phyloP scores from a whole-genome alignment of 2,797 vertebrate genomes.

The Semaprochilodus insignis region DNA sequence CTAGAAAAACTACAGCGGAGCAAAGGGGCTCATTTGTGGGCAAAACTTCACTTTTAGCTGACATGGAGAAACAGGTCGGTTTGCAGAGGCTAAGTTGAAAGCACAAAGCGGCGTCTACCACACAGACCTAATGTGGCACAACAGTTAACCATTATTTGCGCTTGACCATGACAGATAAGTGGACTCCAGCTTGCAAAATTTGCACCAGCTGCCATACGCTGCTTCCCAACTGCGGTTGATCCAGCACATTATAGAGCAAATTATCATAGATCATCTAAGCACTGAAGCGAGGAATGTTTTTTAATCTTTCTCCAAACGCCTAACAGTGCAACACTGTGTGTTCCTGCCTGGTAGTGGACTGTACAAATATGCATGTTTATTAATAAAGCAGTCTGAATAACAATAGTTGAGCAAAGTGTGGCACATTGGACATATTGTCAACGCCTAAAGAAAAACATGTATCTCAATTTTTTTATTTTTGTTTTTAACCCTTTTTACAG shows the following conservation, averaged over 20 bases:
- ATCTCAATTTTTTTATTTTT: too few relatives aligned
- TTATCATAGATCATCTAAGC: slow-evolving; percentile 5
- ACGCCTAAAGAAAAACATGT: neutral
- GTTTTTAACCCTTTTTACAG: too few relatives aligned
- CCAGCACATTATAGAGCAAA: neutral
- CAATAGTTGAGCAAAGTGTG: neutral
- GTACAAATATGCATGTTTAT: neutral
- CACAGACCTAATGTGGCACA: slow-evolving; percentile 19
- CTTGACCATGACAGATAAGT: slow-evolving; percentile 52
- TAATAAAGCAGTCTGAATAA: neutral
- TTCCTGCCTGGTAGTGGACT: neutral
- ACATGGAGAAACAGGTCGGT: slow-evolving; percentile 43
- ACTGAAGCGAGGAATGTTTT: neutral
- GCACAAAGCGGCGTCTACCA: slow-evolving; percentile 23
- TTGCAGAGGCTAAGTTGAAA: slow-evolving; percentile 3
- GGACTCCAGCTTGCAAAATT: slow-evolving; percentile 14
- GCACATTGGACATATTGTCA: too few relatives aligned
- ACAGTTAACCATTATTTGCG: slow-evolving; percentile 29
- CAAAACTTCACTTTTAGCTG: slow-evolving; percentile 43
- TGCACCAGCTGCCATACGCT: slow-evolving; percentile 28
- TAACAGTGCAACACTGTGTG: neutral
- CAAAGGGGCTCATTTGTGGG: slow-evolving; percentile 41
- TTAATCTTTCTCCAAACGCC: neutral
- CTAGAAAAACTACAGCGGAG: slow-evolving; percentile 22
- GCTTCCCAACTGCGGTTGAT: slow-evolving; percentile 23